A percentile compares a stretch with the other conserved stretches of the same genome.
Evolutionary conservation across 2,888 invertebrate species (phyloP).

Genomic region (Blera fallax): DNA sequence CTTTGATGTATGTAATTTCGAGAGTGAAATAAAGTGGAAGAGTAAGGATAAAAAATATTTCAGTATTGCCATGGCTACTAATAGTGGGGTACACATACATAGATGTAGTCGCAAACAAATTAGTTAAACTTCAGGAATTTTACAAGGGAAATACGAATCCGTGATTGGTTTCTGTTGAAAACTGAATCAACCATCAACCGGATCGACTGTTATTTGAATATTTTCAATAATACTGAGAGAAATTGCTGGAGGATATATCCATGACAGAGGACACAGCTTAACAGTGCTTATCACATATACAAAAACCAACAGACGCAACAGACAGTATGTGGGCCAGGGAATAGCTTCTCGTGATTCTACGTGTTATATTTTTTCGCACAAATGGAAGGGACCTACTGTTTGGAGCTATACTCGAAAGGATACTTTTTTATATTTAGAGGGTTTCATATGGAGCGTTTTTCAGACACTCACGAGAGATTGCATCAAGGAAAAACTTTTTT

Average conservation of each 20-base stretch:
- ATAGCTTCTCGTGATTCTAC: no score
- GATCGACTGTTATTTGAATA: not conserved
- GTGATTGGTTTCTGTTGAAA: not conserved
- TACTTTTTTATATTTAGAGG: no score
- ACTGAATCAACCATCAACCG: not conserved
- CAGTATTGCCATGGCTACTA: not conserved
- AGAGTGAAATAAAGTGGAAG: not conserved
- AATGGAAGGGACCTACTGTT: no score
- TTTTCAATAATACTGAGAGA: not conserved
- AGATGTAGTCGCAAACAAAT: not conserved
- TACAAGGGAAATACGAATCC: not conserved
- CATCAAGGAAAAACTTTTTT: no score
- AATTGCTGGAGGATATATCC: not conserved
- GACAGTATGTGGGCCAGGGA: no score
- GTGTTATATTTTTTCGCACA: no score
- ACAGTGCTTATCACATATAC: no score
- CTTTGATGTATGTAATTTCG: not conserved
- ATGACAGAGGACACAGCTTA: not conserved
- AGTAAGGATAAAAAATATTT: not conserved
- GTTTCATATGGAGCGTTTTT: no score
- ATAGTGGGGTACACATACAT: no score
- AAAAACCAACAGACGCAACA: no score
- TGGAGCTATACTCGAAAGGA: no score
- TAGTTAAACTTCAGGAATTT: not conserved
- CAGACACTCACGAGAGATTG: no score